Percentiles rank a stretch among this genome's conserved stretches.
Conservation (phyloP, 2,888 invertebrate species). For the Abrostola tripartita region DNA sequence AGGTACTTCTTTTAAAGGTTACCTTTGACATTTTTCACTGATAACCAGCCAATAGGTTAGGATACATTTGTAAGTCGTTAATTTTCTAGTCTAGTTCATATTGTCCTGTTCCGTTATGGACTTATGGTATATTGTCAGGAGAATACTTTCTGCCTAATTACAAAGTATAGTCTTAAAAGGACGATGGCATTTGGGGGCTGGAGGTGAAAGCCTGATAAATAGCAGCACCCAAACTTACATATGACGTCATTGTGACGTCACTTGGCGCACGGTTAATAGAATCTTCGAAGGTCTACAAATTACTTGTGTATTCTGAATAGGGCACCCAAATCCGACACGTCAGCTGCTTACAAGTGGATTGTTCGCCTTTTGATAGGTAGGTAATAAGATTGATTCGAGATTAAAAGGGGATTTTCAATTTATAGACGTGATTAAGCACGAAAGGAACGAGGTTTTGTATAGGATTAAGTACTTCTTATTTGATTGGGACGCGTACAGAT, state of each 20-base stretch:
- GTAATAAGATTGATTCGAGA: slow-evolving; percentile 39
- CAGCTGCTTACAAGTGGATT: slow-evolving; percentile 34
- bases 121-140: too few relatives aligned
- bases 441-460: neutral
- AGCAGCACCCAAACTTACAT: too few relatives aligned
- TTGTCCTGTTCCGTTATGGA: too few relatives aligned
- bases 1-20: neutral
- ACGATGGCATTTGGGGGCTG: too few relatives aligned
- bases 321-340: slow-evolving; percentile 25
- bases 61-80: too few relatives aligned
- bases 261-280: neutral
- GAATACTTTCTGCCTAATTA: too few relatives aligned
- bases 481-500: neutral
- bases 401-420: slow-evolving; percentile 36
- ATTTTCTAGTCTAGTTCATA: too few relatives aligned
- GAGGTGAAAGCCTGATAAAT: too few relatives aligned
- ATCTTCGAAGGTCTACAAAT: slow-evolving; percentile 30
- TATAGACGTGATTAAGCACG: slow-evolving; percentile 12
- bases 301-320: slow-evolving; percentile 29
- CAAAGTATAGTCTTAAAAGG: too few relatives aligned
- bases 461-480: neutral
- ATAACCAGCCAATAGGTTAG: too few relatives aligned
- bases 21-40: too few relatives aligned
- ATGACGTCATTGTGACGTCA: too few relatives aligned
- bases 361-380: slow-evolving; percentile 34